A percentile compares a stretch with the other conserved stretches of the same genome.
phyloP scores from a whole-genome alignment of 2,888 invertebrate genomes.

The Stenolophus ochropezus region DNA sequence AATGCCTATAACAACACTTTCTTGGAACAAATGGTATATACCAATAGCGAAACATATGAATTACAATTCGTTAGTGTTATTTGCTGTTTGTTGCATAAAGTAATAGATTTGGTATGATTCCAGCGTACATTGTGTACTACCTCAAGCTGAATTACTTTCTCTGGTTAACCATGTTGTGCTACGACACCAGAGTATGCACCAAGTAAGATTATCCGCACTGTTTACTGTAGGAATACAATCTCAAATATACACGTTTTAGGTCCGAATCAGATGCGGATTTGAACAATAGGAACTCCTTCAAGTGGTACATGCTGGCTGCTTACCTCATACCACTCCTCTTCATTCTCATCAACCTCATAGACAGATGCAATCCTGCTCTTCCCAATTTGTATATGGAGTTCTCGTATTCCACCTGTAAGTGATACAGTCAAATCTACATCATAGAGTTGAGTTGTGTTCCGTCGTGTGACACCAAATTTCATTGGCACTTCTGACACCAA shows the following conservation, averaged over 20 bases:
- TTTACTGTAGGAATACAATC: background rate
- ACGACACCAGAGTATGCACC: constrained; percentile 41
- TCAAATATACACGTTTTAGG: background rate
- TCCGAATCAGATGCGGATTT: background rate
- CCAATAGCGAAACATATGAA: too few species aligned
- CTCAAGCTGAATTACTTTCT: constrained; percentile 37
- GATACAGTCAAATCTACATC: background rate
- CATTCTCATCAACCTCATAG: constrained; percentile 15
- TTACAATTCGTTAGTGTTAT: background rate
- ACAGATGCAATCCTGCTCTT: constrained; percentile 27
- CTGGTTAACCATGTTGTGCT: constrained; percentile 42
- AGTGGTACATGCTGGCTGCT: background rate
- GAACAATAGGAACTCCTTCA: background rate
- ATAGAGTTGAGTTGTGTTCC: background rate
- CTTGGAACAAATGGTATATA: too few species aligned
- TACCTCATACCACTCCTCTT: constrained; percentile 14
- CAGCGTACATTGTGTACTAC: constrained; percentile 34
- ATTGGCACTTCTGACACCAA: too few species aligned
- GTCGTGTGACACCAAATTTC: too few species aligned
- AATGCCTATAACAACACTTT: too few species aligned
- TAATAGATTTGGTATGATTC: constrained; percentile 3
- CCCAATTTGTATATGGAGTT: constrained; percentile 28
- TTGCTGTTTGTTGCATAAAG: too few species aligned
- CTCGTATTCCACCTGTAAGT: constrained; percentile 38
- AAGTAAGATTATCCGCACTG: constrained; percentile 6